phyloP scores from a whole-genome alignment of 2,113 vertebrate species.

The Crotalus viridis region DNA sequence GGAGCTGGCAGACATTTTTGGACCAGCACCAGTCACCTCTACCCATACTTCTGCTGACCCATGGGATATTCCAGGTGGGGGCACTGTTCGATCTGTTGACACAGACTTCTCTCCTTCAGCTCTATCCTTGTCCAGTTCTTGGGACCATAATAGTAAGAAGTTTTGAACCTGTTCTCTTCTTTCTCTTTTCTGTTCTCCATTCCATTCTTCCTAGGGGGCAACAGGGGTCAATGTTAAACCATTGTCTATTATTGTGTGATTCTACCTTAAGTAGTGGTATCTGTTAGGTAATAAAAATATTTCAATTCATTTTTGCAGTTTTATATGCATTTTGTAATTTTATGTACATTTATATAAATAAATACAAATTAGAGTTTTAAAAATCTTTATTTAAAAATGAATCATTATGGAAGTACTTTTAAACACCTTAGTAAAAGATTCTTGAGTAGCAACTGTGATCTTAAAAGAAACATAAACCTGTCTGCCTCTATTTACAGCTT shows the following conservation, averaged over 20 bases:
- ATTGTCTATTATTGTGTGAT: background rate
- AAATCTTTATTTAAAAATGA: background rate
- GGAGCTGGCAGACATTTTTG: constrained; percentile 92
- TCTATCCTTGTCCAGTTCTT: constrained; percentile 20
- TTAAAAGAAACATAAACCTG: background rate
- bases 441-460: background rate
- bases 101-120: constrained; percentile 25
- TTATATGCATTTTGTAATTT: background rate
- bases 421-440: background rate
- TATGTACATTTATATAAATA: background rate
- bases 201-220: background rate
- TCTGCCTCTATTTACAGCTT: background rate
- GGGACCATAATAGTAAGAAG: constrained; percentile 3
- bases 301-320: background rate
- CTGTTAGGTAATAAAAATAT: background rate
- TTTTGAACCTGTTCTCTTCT: background rate
- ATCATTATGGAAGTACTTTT: background rate
- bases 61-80: constrained; percentile 79
- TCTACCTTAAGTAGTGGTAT: background rate
- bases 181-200: background rate
- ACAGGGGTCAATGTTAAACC: background rate
- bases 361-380: background rate
- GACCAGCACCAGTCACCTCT: constrained; percentile 70
- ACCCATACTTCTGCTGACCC: constrained; percentile 72
- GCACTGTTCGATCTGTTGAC: background rate